phyloP scores from a whole-genome alignment of 2,888 invertebrate species.

The Tribolium freemani region DNA sequence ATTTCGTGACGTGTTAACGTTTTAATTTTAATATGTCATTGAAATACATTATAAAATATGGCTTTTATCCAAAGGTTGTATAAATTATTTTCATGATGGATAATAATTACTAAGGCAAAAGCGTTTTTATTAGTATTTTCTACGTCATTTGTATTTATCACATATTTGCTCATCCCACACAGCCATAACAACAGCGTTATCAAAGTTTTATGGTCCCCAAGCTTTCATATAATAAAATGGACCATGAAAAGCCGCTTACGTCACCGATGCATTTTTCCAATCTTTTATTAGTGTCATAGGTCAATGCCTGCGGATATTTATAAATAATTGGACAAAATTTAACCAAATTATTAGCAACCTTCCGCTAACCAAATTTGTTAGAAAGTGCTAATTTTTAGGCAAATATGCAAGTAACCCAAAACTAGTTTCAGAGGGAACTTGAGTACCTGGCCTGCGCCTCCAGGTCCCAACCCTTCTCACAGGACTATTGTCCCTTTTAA shows the following conservation, averaged over 20 bases:
- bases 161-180: conserved; percentile 33
- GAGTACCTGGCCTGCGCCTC: neutral
- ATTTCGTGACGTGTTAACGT: neutral
- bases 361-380: conserved; percentile 26
- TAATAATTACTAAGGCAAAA: conserved; percentile 32
- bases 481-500: conserved; percentile 48
- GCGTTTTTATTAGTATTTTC: conserved; percentile 26
- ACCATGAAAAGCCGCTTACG: conserved; percentile 18
- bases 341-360: neutral
- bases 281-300: conserved; percentile 33
- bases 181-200: conserved; percentile 17
- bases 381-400: conserved; percentile 24
- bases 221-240: conserved; percentile 13
- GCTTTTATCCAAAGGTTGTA: conserved; percentile 38
- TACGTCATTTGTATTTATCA: conserved; percentile 38
- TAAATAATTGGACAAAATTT: conserved; percentile 27
- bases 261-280: conserved; percentile 18
- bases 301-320: conserved; percentile 31
- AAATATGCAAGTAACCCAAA: conserved; percentile 13
- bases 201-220: conserved; percentile 18
- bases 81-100: conserved; percentile 32
- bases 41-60: conserved; percentile 35
- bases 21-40: conserved; percentile 41
- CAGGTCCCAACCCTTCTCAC: conserved; percentile 4
- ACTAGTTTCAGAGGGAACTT: conserved; percentile 10